Evolutionary conservation across 2,113 vertebrate species (phyloP).

Genomic region (Boulengeromyrus knoepffleri): DNA sequence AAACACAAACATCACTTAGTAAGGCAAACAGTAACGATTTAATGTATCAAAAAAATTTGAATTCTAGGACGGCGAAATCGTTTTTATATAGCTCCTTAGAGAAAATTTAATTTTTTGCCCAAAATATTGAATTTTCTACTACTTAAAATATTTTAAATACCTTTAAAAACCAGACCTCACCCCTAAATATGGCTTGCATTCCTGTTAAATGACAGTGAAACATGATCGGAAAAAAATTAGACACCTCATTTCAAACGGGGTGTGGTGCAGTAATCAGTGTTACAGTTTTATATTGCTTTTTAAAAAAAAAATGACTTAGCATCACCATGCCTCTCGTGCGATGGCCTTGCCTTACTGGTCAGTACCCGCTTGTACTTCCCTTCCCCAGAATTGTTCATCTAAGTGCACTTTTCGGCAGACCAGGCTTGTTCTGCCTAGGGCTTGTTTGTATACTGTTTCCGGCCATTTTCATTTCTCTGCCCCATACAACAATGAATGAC

Average conservation of each 20-base stretch:
- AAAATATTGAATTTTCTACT: slow-evolving; percentile 13
- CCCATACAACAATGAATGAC: not conserved
- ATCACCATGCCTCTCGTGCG: not conserved
- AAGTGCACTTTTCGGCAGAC: not conserved
- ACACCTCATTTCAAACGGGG: not conserved
- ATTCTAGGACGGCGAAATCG: not conserved
- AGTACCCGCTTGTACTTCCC: not conserved
- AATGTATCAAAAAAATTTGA: not conserved
- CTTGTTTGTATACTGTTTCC: not conserved
- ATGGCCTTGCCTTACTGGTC: not conserved
- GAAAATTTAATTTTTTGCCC: not conserved
- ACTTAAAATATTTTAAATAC: not conserved
- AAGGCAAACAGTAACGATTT: not conserved
- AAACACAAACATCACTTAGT: not conserved
- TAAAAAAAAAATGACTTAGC: not conserved
- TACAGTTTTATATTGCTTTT: not conserved
- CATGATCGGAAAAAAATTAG: slow-evolving; percentile 2
- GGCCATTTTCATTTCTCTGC: not conserved
- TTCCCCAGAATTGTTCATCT: not conserved
- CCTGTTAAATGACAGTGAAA: not conserved
- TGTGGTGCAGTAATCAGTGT: not conserved
- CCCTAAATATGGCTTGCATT: not conserved
- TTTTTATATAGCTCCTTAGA: not conserved
- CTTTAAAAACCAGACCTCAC: not conserved
- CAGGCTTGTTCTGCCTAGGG: not conserved